These are phyloP conservation scores for Protomyctophum bolini DNA, from an alignment of 2,113 vertebrate genomes.

Conservation along the genomic window DNA sequence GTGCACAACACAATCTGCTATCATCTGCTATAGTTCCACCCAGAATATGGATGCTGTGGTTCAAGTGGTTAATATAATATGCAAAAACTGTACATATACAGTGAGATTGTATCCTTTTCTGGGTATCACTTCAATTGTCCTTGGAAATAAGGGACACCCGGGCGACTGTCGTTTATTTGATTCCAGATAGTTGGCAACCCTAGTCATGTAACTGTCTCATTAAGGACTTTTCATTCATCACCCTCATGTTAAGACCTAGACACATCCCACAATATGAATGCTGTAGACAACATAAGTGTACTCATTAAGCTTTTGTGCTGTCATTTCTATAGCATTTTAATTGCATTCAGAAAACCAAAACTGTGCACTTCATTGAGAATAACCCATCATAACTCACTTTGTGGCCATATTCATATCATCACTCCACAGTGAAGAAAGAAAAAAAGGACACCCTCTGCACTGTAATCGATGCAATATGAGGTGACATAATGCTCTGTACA, in stretches of 20 bases:
- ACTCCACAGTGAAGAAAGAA: constrained; percentile 10
- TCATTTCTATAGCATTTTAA: constrained; percentile 13
- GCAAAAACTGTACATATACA: no score
- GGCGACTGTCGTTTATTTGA: no score
- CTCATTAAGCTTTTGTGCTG: constrained; percentile 25
- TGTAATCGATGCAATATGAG: constrained; percentile 9
- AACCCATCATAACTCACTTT: neutral
- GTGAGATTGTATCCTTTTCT: no score
- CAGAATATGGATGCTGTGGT: no score
- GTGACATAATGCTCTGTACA: constrained; percentile 1
- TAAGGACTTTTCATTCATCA: constrained; percentile 16
- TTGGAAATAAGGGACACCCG: no score
- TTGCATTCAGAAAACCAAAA: neutral
- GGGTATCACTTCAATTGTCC: no score
- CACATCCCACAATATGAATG: neutral
- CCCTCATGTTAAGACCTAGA: constrained; percentile 6
- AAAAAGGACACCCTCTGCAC: neutral
- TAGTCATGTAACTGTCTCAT: neutral
- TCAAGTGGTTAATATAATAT: no score
- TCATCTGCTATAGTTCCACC: no score
- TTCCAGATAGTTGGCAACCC: no score
- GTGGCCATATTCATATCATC: constrained; percentile 20
- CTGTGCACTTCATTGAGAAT: constrained; percentile 12
- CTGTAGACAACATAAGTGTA: constrained; percentile 14
- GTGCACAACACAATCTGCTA: no score